phyloP scores from a whole-genome alignment of 2,113 vertebrate genomes.

The Esox niger region DNA sequence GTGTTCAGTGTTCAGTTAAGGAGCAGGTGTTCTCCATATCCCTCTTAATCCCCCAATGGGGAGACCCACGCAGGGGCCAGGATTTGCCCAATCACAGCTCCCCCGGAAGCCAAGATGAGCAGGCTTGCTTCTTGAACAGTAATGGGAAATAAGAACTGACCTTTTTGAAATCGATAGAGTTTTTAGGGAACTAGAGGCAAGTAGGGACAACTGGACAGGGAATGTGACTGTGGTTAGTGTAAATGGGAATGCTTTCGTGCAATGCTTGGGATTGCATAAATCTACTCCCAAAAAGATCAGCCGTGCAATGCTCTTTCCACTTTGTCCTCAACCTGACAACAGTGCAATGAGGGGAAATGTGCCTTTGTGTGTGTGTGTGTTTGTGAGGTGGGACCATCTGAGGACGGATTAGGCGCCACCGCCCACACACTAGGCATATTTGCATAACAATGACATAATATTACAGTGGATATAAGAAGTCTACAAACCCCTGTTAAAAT shows the following conservation, averaged over 20 bases:
- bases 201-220: constrained; percentile 37
- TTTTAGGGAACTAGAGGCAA: constrained; percentile 35
- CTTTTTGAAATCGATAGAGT: constrained; percentile 59
- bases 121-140: constrained; percentile 30
- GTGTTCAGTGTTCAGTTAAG: constrained; percentile 33
- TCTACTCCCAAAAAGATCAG: too few relatives aligned
- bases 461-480: too few relatives aligned
- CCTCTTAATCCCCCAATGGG: constrained; percentile 43
- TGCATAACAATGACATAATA: too few relatives aligned
- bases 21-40: constrained; percentile 58
- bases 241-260: not conserved
- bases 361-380: too few relatives aligned
- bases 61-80: constrained; percentile 43
- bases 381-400: too few relatives aligned
- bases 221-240: constrained; percentile 36
- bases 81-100: constrained; percentile 53
- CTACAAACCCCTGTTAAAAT: too few relatives aligned
- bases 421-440: too few relatives aligned
- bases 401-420: too few relatives aligned
- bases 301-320: too few relatives aligned
- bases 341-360: too few relatives aligned
- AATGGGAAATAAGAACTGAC: constrained; percentile 34
- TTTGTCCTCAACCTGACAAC: too few relatives aligned
- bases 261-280: too few relatives aligned
- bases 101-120: constrained; percentile 37